Evolutionary conservation across 2,888 invertebrate genomes (phyloP).

Genomic region (Eulithis prunata): DNA sequence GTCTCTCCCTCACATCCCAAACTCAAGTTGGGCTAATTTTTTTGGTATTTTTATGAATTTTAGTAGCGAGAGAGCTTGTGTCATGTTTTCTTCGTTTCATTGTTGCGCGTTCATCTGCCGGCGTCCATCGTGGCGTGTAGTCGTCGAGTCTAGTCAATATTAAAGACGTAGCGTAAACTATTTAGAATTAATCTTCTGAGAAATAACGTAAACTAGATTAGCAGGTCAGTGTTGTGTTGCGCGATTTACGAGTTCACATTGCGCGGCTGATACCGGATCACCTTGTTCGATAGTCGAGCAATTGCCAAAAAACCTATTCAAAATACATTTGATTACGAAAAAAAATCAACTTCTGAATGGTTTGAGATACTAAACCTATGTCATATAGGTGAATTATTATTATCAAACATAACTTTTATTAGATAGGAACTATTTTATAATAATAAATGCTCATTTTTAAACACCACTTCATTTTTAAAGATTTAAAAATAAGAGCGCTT

Average conservation of each 20-base stretch:
- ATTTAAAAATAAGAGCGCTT: no score
- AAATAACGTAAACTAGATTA: slow-evolving; percentile 61
- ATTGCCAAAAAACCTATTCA: slow-evolving; percentile 48
- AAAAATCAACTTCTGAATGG: no score
- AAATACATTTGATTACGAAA: slow-evolving; percentile 29
- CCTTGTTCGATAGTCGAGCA: slow-evolving; percentile 30
- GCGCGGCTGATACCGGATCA: slow-evolving; percentile 39
- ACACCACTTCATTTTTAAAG: no score
- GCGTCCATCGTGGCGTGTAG: slow-evolving; percentile 39
- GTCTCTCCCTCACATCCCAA: slow-evolving; percentile 44
- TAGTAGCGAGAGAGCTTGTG: slow-evolving; percentile 69
- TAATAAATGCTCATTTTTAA: no score
- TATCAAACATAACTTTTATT: no score
- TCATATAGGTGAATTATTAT: no score
- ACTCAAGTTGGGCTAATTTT: slow-evolving; percentile 64
- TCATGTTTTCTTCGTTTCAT: slow-evolving; percentile 82
- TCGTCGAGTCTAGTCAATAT: slow-evolving; percentile 46
- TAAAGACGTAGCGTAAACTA: slow-evolving; percentile 40
- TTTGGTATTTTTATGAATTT: slow-evolving; percentile 80
- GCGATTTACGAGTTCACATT: slow-evolving; percentile 56
- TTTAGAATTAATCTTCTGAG: slow-evolving; percentile 50
- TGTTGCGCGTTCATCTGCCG: slow-evolving; percentile 48
- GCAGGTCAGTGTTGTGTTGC: slow-evolving; percentile 55
- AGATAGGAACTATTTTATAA: no score
- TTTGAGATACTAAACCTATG: no score